Conservation (phyloP, 2,888 invertebrate genomes). For the Meta bourneti region DNA sequence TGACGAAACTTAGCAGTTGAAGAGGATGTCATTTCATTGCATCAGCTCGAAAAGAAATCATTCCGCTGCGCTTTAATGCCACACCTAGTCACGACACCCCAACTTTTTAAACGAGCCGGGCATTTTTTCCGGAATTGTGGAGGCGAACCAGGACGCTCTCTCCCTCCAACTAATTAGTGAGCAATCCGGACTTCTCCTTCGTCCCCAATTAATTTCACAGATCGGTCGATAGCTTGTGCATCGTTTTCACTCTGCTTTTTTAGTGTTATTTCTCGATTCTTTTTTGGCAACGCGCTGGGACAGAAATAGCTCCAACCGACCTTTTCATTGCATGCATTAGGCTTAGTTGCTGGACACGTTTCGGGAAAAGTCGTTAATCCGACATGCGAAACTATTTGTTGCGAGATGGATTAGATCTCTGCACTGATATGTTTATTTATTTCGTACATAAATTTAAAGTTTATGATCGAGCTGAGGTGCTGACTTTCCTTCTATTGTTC, state of each 20-base stretch:
- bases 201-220: conserved; percentile 43
- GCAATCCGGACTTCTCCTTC: conserved; percentile 7
- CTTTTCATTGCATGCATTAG: conserved; percentile 7
- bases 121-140: conserved; percentile 3
- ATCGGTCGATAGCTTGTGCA: conserved; percentile 19
- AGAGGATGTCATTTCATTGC: conserved; percentile 22
- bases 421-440: too few relatives aligned
- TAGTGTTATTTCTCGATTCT: conserved; percentile 15
- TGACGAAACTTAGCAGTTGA: neutral
- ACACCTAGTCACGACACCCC: neutral
- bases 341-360: neutral
- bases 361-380: neutral
- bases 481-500: too few relatives aligned
- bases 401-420: too few relatives aligned
- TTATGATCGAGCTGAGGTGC: too few relatives aligned
- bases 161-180: conserved; percentile 31
- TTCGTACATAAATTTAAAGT: too few relatives aligned
- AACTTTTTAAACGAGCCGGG: conserved; percentile 10
- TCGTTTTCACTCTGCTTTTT: neutral
- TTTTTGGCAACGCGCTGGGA: neutral
- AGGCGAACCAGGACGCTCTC: conserved; percentile 4
- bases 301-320: conserved; percentile 30
- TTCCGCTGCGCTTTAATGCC: neutral
- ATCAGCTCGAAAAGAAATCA: neutral
- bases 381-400: neutral